phyloP scores from a whole-genome alignment of 2,888 invertebrate genomes.

The Listrodromus nycthemerus region DNA sequence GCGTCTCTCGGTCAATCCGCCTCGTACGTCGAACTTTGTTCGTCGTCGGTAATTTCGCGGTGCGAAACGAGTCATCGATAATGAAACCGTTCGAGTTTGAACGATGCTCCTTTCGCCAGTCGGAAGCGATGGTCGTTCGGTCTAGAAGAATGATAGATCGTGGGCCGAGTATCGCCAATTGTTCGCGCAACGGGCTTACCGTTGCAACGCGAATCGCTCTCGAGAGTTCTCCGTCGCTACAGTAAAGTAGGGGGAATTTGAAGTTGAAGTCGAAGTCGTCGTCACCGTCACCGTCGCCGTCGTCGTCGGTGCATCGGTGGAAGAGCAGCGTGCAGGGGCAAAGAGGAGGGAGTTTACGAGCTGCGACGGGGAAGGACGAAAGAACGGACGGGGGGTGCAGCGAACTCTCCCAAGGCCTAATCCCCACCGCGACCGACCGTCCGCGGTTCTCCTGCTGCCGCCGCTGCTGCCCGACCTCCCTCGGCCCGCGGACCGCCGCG shows the following conservation, averaged over 20 bases:
- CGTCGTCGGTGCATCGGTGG: conserved; percentile 63
- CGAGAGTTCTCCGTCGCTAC: conserved; percentile 22
- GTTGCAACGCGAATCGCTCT: conserved; percentile 74
- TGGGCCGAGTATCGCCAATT: conserved; percentile 43
- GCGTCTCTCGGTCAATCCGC: too few relatives aligned
- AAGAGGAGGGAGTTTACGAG: conserved; percentile 48
- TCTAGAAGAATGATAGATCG: conserved; percentile 1
- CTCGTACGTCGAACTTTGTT: not conserved
- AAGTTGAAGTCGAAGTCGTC: conserved; percentile 75
- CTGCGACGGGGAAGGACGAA: conserved; percentile 73
- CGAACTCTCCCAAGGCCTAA: conserved; percentile 84
- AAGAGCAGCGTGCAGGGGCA: conserved; percentile 53
- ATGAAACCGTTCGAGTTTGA: not conserved
- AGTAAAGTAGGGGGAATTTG: conserved; percentile 76
- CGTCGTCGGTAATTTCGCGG: not conserved
- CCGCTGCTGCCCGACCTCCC: conserved; percentile 42
- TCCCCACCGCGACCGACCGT: conserved; percentile 66
- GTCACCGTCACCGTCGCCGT: conserved; percentile 67
- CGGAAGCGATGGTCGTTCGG: not conserved
- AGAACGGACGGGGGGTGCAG: conserved; percentile 83
- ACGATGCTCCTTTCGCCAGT: not conserved
- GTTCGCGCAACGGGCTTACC: conserved; percentile 42
- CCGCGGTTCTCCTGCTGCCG: conserved; percentile 60
- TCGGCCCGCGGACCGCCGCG: conserved; percentile 51
- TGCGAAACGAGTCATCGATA: not conserved